Conservation (phyloP, 1,140 invertebrate species). For the Sipha flava region DNA sequence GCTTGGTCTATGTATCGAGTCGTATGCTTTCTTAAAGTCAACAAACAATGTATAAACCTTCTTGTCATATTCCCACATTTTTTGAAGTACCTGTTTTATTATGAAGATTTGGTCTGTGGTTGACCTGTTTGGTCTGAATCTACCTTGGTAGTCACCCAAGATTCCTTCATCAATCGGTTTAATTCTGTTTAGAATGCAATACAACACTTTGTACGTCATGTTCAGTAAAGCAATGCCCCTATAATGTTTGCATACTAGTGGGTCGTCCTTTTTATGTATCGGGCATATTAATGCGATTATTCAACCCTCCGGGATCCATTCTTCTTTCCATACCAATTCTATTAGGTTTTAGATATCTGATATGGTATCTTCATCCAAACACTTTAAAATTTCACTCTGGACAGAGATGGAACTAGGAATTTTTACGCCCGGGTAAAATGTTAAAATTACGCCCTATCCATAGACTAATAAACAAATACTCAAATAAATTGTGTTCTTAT, state of each 20-base stretch:
- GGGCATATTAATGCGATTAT: not conserved
- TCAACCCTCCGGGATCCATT: not conserved
- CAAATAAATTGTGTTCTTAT: too few relatives aligned
- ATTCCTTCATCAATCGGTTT: not conserved
- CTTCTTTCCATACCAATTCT: not conserved
- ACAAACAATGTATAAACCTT: not conserved
- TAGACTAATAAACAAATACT: too few relatives aligned
- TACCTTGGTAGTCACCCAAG: slow-evolving; percentile 5
- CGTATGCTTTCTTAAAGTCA: slow-evolving; percentile 18
- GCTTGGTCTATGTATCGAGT: not conserved
- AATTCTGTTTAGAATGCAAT: not conserved
- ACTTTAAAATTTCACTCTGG: not conserved
- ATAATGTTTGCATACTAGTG: not conserved
- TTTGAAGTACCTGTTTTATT: not conserved
- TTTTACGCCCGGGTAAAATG: too few relatives aligned
- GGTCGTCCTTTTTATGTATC: slow-evolving; percentile 14
- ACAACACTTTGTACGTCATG: not conserved
- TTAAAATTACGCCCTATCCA: too few relatives aligned
- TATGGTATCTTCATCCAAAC: not conserved
- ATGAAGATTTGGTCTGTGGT: not conserved
- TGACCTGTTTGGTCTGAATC: not conserved
- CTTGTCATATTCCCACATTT: not conserved
- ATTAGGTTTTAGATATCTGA: not conserved
- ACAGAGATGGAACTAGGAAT: too few relatives aligned
- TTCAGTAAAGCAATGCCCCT: not conserved